These are phyloP conservation scores for Daubentonia madagascariensis DNA, from an alignment of 2,113 vertebrate species.

Conservation along the genomic window DNA sequence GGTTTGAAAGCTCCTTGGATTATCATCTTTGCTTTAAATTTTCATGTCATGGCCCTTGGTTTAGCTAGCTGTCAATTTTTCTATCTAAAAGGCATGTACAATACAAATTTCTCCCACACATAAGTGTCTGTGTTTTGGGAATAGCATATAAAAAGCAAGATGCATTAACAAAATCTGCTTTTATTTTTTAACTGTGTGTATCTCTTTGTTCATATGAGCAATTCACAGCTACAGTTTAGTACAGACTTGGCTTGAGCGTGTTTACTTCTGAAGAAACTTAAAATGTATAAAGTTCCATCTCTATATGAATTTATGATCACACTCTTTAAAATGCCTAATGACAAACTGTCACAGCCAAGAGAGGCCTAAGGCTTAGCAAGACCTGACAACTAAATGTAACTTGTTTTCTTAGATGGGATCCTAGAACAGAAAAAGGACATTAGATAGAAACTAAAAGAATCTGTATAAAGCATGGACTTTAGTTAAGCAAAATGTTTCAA, in stretches of 20 bases:
- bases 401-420: not conserved
- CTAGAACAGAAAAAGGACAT: not conserved
- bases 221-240: not conserved
- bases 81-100: not conserved
- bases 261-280: not conserved
- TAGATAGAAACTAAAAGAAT: not conserved
- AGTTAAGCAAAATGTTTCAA: not conserved
- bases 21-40: slow-evolving; percentile 38
- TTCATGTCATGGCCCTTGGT: not conserved
- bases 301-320: not conserved
- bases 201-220: not conserved
- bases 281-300: not conserved
- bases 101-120: not conserved
- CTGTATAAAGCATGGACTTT: not conserved
- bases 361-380: not conserved
- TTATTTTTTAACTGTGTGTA: not conserved
- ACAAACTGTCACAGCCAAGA: not conserved
- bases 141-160: not conserved
- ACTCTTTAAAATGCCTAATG: not conserved
- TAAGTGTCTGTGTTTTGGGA: not conserved
- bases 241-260: not conserved
- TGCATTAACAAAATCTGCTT: not conserved
- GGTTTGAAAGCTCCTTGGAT: slow-evolving; percentile 9
- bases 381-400: not conserved
- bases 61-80: slow-evolving; percentile 3